Evolutionary conservation across 1,140 invertebrate species (phyloP).

Genomic region (Physella acuta): DNA sequence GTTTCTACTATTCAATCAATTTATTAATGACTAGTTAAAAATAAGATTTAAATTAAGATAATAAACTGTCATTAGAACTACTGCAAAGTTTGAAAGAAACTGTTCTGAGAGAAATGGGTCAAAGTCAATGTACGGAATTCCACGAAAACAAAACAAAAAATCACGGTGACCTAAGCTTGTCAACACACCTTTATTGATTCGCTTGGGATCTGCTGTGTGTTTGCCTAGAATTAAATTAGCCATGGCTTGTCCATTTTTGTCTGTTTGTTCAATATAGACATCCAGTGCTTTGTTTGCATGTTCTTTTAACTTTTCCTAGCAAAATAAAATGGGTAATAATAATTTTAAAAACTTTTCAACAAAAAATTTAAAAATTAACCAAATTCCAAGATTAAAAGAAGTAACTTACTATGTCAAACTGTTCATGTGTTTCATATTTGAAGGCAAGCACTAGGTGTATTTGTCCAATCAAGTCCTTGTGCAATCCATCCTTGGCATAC

Average conservation of each 20-base stretch:
- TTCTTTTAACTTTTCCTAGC: conserved; percentile 2
- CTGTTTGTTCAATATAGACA: conserved; percentile 1
- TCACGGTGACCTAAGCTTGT: no score
- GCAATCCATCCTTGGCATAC: conserved; percentile 25
- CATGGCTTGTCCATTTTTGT: conserved; percentile 4
- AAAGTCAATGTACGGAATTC: no score
- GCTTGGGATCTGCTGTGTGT: conserved; percentile 2
- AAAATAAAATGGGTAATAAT: not conserved
- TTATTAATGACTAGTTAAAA: no score
- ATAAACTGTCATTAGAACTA: no score
- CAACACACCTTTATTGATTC: conserved; percentile 1
- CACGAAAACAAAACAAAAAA: no score
- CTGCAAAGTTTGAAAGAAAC: no score
- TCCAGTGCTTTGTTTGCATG: conserved; percentile 4
- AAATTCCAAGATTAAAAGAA: not conserved
- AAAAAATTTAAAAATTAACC: not conserved
- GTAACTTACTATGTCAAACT: conserved; percentile 1
- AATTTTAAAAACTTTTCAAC: no score
- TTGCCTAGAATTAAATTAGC: conserved; percentile 9
- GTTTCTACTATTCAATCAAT: no score
- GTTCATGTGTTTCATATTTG: conserved; percentile 7
- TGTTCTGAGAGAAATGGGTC: no score
- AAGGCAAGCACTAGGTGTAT: conserved; percentile 27
- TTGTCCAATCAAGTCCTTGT: conserved; percentile 29
- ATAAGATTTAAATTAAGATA: no score